Evolutionary conservation across 2,113 vertebrate species (phyloP).

Genomic region (Arothron firmamentum): DNA sequence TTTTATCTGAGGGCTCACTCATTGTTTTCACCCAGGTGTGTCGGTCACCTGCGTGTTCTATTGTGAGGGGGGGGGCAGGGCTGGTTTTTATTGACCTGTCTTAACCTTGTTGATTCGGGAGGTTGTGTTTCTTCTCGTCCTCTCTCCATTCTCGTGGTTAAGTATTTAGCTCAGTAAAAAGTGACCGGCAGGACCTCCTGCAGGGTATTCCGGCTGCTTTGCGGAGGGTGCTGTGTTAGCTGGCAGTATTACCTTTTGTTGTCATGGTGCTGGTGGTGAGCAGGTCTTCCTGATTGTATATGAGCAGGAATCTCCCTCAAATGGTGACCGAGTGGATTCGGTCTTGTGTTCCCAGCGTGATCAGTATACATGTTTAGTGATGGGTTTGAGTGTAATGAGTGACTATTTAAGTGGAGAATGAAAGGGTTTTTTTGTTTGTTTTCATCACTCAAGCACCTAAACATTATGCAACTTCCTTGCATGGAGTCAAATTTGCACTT

Average conservation of each 20-base stretch:
- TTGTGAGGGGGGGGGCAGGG: no score
- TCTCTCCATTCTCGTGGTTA: no score
- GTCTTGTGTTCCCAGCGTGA: conserved; percentile 6
- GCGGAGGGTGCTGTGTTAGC: conserved; percentile 18
- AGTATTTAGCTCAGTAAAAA: not conserved
- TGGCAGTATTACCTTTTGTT: conserved; percentile 44
- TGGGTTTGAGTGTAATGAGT: not conserved
- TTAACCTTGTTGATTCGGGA: no score
- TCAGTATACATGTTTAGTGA: not conserved
- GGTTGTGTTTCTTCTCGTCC: no score
- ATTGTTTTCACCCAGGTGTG: not conserved
- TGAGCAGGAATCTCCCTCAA: no score
- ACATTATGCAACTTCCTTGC: conserved; percentile 61
- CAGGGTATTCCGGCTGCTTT: not conserved
- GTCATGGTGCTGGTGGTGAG: conserved; percentile 7
- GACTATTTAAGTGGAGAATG: conserved; percentile 11
- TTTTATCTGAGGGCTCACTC: not conserved
- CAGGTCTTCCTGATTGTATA: not conserved
- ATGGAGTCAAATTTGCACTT: conserved; percentile 70
- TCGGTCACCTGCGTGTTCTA: conserved; percentile 5
- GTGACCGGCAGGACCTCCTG: not conserved
- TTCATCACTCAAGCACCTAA: conserved; percentile 29
- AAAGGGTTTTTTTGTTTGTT: not conserved
- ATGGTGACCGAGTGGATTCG: no score
- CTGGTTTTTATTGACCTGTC: no score